phyloP scores from a whole-genome alignment of 2,113 vertebrate species.

The Marmota flaviventris region DNA sequence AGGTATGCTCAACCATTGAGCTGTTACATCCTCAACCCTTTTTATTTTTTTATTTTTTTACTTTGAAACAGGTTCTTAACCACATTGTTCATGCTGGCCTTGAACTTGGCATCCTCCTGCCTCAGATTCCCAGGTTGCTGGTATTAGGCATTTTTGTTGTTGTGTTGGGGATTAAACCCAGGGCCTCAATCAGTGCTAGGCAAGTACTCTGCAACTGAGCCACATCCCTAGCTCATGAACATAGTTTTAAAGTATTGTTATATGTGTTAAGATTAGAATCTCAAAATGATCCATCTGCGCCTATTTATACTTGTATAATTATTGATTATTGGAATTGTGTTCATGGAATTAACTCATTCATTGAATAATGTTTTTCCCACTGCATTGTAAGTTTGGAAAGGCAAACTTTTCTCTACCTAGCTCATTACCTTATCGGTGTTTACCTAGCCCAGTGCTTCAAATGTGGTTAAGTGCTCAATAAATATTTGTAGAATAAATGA shows the following conservation, averaged over 20 bases:
- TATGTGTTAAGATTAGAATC: background rate
- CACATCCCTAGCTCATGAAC: background rate
- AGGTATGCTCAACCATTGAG: no score
- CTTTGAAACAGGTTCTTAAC: background rate
- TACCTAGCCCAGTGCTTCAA: slow-evolving; percentile 14
- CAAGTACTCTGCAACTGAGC: background rate
- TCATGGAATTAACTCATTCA: slow-evolving; percentile 51
- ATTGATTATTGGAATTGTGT: background rate
- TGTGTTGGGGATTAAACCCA: background rate
- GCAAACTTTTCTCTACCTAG: background rate
- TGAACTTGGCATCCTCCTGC: background rate
- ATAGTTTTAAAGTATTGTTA: background rate
- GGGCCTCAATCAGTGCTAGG: background rate
- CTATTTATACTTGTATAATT: background rate
- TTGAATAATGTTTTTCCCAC: background rate
- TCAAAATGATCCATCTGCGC: background rate
- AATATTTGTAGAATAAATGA: slow-evolving; percentile 37
- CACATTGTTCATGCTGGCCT: background rate
- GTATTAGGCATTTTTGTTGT: background rate
- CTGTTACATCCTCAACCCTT: background rate
- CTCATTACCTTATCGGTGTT: slow-evolving; percentile 42
- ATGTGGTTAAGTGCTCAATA: slow-evolving; percentile 16
- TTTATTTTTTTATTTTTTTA: background rate
- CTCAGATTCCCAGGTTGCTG: background rate
- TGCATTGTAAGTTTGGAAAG: background rate